Percentiles rank a stretch among this genome's conserved stretches.
These are phyloP conservation scores for Drosophila asahinai DNA, from an alignment of 1,140 invertebrate species.

Conservation along the genomic window DNA sequence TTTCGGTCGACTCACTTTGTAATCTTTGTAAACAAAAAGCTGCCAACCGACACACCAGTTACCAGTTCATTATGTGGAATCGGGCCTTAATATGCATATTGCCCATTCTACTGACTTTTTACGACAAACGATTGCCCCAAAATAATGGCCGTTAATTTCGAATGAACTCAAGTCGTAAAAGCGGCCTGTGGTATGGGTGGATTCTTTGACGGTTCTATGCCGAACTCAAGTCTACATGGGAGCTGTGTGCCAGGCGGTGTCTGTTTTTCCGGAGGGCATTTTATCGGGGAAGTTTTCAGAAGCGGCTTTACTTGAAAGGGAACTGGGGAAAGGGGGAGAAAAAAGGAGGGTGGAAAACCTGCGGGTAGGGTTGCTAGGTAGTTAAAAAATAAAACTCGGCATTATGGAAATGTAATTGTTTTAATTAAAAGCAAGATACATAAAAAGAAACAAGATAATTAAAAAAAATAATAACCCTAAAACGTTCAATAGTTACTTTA, in stretches of 20 bases:
- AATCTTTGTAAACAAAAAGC: slow-evolving; percentile 18
- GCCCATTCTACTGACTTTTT: slow-evolving; percentile 22
- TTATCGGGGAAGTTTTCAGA: slow-evolving; percentile 11
- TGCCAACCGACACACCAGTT: neutral
- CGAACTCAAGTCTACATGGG: neutral
- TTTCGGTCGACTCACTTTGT: slow-evolving; percentile 1
- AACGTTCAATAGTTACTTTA: neutral
- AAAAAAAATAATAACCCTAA: too few species aligned
- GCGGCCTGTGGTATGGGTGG: slow-evolving; percentile 9
- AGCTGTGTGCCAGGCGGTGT: slow-evolving; percentile 30
- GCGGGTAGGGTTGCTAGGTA: slow-evolving; percentile 11
- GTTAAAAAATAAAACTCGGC: neutral
- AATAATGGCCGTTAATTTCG: slow-evolving; percentile 47
- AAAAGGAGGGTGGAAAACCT: slow-evolving; percentile 38
- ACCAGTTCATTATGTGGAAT: slow-evolving; percentile 19
- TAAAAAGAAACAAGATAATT: neutral
- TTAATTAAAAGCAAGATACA: slow-evolving; percentile 11
- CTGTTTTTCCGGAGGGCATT: slow-evolving; percentile 8
- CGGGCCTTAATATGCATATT: slow-evolving; percentile 23
- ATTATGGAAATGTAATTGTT: slow-evolving; percentile 16
- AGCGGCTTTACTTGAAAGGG: slow-evolving; percentile 20
- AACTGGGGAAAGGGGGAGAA: neutral
- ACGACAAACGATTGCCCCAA: slow-evolving; percentile 41
- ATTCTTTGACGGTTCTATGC: slow-evolving; percentile 8
- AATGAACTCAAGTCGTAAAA: slow-evolving; percentile 49